A percentile compares a stretch with the other conserved stretches of the same genome.
Conservation (phyloP, 2,888 invertebrate genomes). For the Hofmannophila pseudospretella region DNA sequence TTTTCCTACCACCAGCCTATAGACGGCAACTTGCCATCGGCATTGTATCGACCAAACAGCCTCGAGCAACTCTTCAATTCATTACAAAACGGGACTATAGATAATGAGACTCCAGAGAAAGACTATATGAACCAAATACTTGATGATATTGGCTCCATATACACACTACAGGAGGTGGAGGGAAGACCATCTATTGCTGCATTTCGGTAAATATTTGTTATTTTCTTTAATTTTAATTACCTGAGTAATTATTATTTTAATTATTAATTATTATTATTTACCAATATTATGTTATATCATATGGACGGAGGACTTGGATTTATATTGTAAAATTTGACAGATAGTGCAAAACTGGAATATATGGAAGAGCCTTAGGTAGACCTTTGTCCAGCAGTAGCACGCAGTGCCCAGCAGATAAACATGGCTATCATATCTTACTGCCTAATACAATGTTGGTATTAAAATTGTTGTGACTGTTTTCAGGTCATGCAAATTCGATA, state of each 20-base stretch:
- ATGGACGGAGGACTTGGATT: too few species aligned
- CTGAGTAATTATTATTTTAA: too few species aligned
- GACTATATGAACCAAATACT: conserved; percentile 72
- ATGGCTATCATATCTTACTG: too few species aligned
- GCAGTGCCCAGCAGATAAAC: too few species aligned
- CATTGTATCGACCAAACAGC: conserved; percentile 69
- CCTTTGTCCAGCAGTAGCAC: too few species aligned
- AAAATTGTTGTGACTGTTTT: conserved; percentile 31
- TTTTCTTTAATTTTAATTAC: too few species aligned
- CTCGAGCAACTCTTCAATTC: conserved; percentile 72
- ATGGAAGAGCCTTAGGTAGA: too few species aligned
- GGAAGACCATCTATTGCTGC: conserved; percentile 79
- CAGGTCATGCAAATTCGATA: conserved; percentile 84
- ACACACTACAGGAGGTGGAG: conserved; percentile 79
- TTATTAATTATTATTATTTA: too few species aligned
- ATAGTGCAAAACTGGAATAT: too few species aligned
- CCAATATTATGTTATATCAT: too few species aligned
- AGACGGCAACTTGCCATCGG: conserved; percentile 74
- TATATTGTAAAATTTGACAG: too few species aligned
- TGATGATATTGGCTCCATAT: conserved; percentile 72
- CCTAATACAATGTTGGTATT: too few species aligned
- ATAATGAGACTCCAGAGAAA: conserved; percentile 73
- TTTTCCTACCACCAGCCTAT: conserved; percentile 71
- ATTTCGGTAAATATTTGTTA: conserved; percentile 77
- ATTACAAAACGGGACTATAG: conserved; percentile 73